Percentiles rank a stretch among this genome's conserved stretches.
Evolutionary conservation across 2,113 vertebrate genomes (phyloP).

Genomic region (Anolis sagrei): DNA sequence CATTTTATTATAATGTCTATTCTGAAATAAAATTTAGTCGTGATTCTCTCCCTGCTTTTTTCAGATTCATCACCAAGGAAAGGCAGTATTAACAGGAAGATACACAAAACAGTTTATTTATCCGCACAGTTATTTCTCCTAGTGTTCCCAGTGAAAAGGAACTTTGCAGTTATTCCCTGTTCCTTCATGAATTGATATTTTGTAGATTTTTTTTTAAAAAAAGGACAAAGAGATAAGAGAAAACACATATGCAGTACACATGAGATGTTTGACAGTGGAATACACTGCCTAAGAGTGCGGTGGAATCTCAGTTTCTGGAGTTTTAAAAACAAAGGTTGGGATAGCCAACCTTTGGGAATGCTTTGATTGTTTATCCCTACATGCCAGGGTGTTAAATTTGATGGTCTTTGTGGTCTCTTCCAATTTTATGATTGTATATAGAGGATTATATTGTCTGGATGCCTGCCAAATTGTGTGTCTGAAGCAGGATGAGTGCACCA

Average conservation of each 20-base stretch:
- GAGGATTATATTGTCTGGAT: not conserved
- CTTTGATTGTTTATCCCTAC: no score
- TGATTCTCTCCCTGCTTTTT: not conserved
- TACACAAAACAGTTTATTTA: not conserved
- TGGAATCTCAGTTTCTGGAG: no score
- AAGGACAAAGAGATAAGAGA: not conserved
- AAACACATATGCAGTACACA: not conserved
- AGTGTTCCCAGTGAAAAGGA: not conserved
- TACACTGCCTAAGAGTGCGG: no score
- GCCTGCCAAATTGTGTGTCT: not conserved
- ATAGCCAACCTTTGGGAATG: no score
- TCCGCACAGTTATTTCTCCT: not conserved
- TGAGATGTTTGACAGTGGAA: no score
- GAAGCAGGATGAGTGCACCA: not conserved
- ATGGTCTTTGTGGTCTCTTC: no score
- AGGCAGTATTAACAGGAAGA: not conserved
- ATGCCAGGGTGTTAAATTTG: no score
- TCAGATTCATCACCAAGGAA: not conserved
- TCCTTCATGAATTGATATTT: not conserved
- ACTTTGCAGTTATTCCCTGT: not conserved
- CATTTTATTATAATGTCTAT: no score
- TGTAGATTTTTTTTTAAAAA: no score
- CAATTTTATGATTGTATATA: not conserved
- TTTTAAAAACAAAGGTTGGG: no score
- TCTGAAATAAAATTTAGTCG: no score